Evolutionary conservation across 2,113 vertebrate species (phyloP).

Genomic region (Cynopterus brachyotis): DNA sequence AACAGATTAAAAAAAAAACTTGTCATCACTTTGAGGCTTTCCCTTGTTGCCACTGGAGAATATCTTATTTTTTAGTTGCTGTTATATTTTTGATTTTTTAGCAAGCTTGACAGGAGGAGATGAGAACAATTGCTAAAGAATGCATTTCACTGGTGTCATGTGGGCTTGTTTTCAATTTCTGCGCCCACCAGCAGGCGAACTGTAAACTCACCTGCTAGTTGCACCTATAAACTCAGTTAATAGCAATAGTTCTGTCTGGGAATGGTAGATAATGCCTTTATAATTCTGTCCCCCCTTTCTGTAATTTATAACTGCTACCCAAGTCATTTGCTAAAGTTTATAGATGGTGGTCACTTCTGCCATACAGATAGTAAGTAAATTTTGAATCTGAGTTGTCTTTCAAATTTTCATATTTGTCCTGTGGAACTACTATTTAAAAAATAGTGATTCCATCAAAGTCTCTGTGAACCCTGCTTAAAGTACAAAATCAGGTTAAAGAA

Average conservation of each 20-base stretch:
- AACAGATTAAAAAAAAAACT: not conserved
- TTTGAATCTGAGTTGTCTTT: slow-evolving; percentile 61
- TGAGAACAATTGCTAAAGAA: not conserved
- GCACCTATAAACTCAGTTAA: not conserved
- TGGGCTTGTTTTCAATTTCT: not conserved
- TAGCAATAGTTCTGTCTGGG: not conserved
- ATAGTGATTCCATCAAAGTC: slow-evolving; percentile 62
- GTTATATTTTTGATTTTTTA: not conserved
- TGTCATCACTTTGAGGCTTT: not conserved
- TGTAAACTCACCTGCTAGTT: not conserved
- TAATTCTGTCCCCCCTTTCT: not conserved
- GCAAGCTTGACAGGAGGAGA: not conserved
- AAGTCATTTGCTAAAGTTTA: not conserved
- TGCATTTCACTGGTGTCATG: not conserved
- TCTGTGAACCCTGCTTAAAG: slow-evolving; percentile 66
- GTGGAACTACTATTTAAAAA: slow-evolving; percentile 67
- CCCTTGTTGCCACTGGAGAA: not conserved
- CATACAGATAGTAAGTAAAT: slow-evolving; percentile 66
- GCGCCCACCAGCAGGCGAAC: not conserved
- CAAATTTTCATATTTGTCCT: slow-evolving; percentile 53
- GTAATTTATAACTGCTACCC: not conserved
- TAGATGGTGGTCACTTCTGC: not conserved
- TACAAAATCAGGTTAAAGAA: slow-evolving; percentile 42
- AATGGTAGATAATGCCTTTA: not conserved
- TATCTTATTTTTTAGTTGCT: not conserved